Base-by-base conservation (phyloP, 2,888 invertebrate species). In the Muschampia plurimacula region DNA sequence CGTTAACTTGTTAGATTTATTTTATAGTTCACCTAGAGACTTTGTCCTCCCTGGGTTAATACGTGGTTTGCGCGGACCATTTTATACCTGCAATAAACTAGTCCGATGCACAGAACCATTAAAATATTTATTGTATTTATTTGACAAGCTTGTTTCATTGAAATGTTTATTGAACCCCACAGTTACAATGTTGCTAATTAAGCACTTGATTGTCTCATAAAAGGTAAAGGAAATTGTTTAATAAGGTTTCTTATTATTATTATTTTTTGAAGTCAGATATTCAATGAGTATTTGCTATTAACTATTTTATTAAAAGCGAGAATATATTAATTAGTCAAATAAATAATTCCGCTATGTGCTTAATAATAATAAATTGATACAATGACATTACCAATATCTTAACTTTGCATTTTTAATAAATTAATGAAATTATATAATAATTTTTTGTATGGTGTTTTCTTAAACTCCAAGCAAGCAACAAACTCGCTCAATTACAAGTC, bases 1-100 rank as follows among this genome's bases (percentile, higher is more conserved):
- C 90, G 89, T 92, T 93, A 93, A 93, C 91, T 90, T 88, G 87
- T 89, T 92, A 92, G 93, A 93, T 92, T 93, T 93, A 92, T 93
- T 92, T 93, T 92, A 93, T 91, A 92, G 91, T 89, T 86, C 80
- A 81, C 82, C 85, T 83, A 84, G 86, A 86, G 86, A 92, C 90
- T 89, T 90, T 91, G 91, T 91, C 87, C 88, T 78, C 82, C 75
- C 82, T 85, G 89, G 87, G 89, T 88, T 89, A 88, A 83, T 85
- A 81, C 82, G 80, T 80, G 82, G 82, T 85, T 82, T 83, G 83
- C 85, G 80, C 82, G 82, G 82, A 84, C 83, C 82, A 84, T 86
- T 92, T 92, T 92, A 92, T 91, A 87, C 84, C 82, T 82, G 87
- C 89, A 89, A 93, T 93, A 93, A 93, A 93, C 87, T 90, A 84